phyloP scores from a whole-genome alignment of 2,113 vertebrate species.

The Taxidea taxus region DNA sequence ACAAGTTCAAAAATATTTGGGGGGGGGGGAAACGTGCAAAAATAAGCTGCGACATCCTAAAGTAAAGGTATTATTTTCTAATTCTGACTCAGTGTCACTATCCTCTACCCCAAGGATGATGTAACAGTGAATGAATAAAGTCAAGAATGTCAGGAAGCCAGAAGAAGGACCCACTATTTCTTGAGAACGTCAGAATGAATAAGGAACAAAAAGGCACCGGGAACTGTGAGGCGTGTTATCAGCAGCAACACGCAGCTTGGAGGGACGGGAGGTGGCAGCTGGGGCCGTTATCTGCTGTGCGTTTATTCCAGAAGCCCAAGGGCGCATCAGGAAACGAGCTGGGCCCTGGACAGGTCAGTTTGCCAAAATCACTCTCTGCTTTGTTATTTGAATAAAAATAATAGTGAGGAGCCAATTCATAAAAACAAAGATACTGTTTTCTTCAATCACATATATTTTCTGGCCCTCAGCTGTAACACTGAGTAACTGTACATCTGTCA shows the following conservation, averaged over 20 bases:
- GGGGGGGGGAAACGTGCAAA: not conserved
- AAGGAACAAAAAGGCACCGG: not conserved
- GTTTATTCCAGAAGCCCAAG: not conserved
- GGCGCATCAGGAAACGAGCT: not conserved
- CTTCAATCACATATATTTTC: not conserved
- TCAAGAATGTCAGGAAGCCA: not conserved
- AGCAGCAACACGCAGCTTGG: not conserved
- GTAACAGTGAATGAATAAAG: not conserved
- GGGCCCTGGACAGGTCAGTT: slow-evolving; percentile 27
- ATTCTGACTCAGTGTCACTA: slow-evolving; percentile 19
- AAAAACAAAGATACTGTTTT: not conserved
- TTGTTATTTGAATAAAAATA: not conserved
- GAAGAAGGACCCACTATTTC: not conserved
- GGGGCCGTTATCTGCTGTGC: not conserved
- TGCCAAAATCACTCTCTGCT: slow-evolving; percentile 44
- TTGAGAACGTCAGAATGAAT: not conserved
- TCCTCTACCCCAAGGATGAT: not conserved
- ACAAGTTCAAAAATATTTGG: not conserved
- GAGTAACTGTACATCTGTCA: not conserved
- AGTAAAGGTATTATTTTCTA: not conserved
- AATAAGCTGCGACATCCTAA: not conserved
- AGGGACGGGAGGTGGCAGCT: not conserved
- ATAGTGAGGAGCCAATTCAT: not conserved
- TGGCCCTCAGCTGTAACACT: not conserved
- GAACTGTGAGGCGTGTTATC: not conserved